These are phyloP conservation scores for Poeciliopsis gracilis DNA, from an alignment of 2,797 vertebrate genomes.

Conservation along the genomic window DNA sequence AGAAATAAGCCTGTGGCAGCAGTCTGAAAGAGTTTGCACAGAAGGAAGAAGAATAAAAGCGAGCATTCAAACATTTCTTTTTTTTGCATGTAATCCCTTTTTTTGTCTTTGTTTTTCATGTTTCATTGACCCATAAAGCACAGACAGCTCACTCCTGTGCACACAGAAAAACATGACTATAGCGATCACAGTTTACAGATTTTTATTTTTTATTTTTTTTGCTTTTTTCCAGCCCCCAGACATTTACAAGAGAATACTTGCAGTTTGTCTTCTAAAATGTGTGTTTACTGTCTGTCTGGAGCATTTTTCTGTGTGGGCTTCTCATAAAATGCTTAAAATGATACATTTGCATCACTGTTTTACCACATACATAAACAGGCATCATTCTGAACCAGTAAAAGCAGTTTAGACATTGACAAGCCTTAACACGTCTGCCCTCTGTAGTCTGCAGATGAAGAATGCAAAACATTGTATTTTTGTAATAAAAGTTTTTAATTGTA, in stretches of 20 bases:
- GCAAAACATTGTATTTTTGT: not conserved
- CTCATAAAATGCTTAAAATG: not conserved
- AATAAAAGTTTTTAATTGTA: not conserved
- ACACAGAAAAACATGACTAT: slow-evolving; percentile 56
- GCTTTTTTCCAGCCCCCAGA: slow-evolving; percentile 4
- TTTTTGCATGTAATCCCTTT: not conserved
- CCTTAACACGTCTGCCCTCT: not conserved
- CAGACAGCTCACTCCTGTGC: slow-evolving; percentile 64
- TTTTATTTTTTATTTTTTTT: not conserved
- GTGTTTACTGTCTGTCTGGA: not conserved
- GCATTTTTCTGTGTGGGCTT: not conserved
- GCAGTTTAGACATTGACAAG: not conserved
- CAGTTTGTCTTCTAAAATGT: slow-evolving; percentile 1
- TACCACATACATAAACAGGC: too few relatives aligned
- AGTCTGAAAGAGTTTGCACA: slow-evolving; percentile 27
- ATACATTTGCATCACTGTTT: not conserved
- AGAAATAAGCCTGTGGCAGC: slow-evolving; percentile 54
- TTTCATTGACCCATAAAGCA: slow-evolving; percentile 52
- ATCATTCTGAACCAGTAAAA: not conserved
- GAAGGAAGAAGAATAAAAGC: slow-evolving; percentile 3
- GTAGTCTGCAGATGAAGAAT: not conserved
- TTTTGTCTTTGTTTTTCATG: slow-evolving; percentile 46
- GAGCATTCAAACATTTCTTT: slow-evolving; percentile 8
- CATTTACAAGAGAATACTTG: slow-evolving; percentile 42
- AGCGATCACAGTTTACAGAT: slow-evolving; percentile 52